Evolutionary conservation across 2,113 vertebrate genomes (phyloP).

Genomic region (Himantopus leucocephalus): DNA sequence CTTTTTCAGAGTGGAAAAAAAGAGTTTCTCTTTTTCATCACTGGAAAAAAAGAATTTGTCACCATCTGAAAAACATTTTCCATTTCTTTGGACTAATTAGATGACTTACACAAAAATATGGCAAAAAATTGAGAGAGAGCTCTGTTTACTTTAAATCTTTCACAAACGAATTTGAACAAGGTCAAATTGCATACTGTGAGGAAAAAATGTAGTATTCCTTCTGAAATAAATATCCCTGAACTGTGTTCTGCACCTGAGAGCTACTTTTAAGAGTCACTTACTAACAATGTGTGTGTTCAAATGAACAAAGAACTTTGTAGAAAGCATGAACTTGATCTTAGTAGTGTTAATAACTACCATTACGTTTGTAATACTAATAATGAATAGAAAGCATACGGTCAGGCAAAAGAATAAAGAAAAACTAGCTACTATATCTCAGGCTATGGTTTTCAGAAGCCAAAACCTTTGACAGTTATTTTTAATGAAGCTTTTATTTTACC

Average conservation of each 20-base stretch:
- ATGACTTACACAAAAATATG: neutral
- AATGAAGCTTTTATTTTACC: neutral
- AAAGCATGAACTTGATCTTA: neutral
- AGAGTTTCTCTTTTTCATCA: neutral
- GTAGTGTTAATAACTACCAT: neutral
- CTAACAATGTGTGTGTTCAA: neutral
- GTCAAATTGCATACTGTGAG: neutral
- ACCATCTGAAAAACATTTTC: neutral
- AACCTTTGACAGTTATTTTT: neutral
- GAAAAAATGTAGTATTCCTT: neutral
- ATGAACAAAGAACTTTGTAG: neutral
- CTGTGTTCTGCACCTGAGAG: neutral
- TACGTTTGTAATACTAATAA: neutral
- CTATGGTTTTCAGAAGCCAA: neutral
- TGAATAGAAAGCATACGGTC: neutral
- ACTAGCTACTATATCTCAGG: neutral
- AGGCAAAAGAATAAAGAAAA: neutral
- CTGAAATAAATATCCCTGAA: neutral
- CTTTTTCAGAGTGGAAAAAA: neutral
- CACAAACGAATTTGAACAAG: neutral
- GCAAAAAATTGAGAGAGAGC: neutral
- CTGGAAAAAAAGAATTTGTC: neutral
- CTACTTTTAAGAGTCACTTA: neutral
- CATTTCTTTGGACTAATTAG: neutral
- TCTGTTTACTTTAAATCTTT: neutral